Conservation (phyloP, 2,888 invertebrate genomes). For the Sphinx pinastri region DNA sequence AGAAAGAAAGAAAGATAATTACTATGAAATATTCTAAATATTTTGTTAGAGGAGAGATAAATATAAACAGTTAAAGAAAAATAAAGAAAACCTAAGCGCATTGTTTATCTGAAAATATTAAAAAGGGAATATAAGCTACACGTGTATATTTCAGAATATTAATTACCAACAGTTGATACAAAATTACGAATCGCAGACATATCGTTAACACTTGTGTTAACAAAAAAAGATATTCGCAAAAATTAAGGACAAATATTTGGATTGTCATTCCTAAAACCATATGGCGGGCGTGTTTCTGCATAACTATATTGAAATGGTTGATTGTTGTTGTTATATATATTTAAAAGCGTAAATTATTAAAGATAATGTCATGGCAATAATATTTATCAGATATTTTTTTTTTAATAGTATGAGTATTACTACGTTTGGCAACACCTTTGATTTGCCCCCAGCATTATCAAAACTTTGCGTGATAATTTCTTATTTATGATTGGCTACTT, state of each 20-base stretch:
- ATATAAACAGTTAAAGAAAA: too few species aligned
- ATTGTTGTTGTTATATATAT: background rate
- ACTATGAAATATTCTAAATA: too few species aligned
- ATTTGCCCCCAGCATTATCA: background rate
- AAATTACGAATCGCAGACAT: background rate
- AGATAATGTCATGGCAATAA: background rate
- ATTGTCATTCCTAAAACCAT: background rate
- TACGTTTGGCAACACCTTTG: background rate
- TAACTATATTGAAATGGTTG: background rate
- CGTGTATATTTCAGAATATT: background rate
- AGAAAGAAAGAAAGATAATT: too few species aligned
- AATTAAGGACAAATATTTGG: conserved; percentile 22
- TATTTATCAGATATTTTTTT: background rate
- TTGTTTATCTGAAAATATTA: too few species aligned
- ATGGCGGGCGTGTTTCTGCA: background rate
- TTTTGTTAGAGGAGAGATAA: too few species aligned
- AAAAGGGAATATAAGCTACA: too few species aligned
- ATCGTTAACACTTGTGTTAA: conserved; percentile 1
- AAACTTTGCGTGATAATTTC: background rate
- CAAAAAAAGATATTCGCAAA: background rate
- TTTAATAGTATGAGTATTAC: background rate
- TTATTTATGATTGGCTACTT: too few species aligned
- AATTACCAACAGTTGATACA: background rate
- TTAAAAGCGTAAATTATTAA: too few species aligned
- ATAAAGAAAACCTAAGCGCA: too few species aligned